Conservation (phyloP, 2,797 vertebrate species). For the Agapornis canus region DNA sequence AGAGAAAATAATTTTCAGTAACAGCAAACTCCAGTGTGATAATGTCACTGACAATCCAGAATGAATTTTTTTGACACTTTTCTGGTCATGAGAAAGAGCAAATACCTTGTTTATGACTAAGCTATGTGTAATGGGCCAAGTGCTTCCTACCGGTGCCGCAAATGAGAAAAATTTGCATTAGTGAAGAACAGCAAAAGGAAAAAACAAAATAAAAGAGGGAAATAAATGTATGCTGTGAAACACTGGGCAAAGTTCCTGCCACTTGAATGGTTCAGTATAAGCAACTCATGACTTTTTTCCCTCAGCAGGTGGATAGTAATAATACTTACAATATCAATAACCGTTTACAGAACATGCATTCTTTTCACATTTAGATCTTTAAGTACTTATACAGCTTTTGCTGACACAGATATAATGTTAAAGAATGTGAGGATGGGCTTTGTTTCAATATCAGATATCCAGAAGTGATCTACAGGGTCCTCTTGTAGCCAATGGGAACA, state of each 20-base stretch:
- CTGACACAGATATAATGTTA: neutral
- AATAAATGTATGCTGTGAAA: conserved; percentile 10
- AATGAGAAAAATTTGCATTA: conserved; percentile 62
- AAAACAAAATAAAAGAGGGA: conserved; percentile 13
- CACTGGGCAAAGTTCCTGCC: neutral
- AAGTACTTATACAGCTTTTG: neutral
- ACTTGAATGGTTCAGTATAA: neutral
- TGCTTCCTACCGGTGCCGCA: neutral
- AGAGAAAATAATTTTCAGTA: conserved; percentile 38
- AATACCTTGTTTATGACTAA: conserved; percentile 56
- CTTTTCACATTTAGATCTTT: conserved; percentile 16
- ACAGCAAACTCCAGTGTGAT: conserved; percentile 26
- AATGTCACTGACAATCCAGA: conserved; percentile 25
- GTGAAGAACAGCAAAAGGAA: conserved; percentile 31
- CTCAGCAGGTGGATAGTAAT: conserved; percentile 7
- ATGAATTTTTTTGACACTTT: conserved; percentile 16
- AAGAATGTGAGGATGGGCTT: neutral
- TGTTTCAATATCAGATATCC: neutral
- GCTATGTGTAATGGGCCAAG: conserved; percentile 48
- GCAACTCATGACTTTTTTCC: neutral
- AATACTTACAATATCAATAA: conserved; percentile 12
- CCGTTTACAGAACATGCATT: neutral
- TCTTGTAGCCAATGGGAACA: neutral
- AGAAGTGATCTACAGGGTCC: neutral
- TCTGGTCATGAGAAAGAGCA: conserved; percentile 29